These are phyloP conservation scores for Brachystomella parvula DNA, from an alignment of 1,140 invertebrate genomes.

Conservation along the genomic window DNA sequence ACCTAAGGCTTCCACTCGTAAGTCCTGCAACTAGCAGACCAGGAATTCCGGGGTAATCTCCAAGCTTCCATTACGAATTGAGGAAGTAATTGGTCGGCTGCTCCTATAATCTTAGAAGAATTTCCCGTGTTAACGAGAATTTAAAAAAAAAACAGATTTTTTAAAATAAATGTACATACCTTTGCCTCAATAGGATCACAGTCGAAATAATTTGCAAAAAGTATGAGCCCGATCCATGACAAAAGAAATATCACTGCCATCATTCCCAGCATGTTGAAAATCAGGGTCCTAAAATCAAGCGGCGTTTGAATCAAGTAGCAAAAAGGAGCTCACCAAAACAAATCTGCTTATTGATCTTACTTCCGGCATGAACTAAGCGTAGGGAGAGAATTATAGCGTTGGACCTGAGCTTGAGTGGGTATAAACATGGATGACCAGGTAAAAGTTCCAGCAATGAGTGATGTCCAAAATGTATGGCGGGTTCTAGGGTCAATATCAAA, in stretches of 20 bases:
- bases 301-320: too few species aligned
- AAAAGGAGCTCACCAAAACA: too few species aligned
- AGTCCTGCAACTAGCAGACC: conserved; percentile 73
- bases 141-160: not conserved
- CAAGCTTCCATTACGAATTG: conserved; percentile 65
- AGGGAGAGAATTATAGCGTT: conserved; percentile 26
- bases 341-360: too few species aligned
- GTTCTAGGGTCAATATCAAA: conserved; percentile 44
- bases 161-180: conserved; percentile 9
- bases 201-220: conserved; percentile 21
- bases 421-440: conserved; percentile 86
- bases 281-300: conserved; percentile 12
- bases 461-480: conserved; percentile 79
- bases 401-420: conserved; percentile 74
- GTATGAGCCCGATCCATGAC: conserved; percentile 7
- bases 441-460: conserved; percentile 78
- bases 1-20: conserved; percentile 64
- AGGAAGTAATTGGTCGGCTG: conserved; percentile 55
- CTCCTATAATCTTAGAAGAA: not conserved
- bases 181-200: conserved; percentile 18
- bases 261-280: conserved; percentile 26
- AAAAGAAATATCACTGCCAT: conserved; percentile 19
- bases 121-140: conserved; percentile 47
- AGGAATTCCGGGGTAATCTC: conserved; percentile 58
- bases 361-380: too few species aligned